A percentile compares a stretch with the other conserved stretches of the same genome.
phyloP scores from a whole-genome alignment of 2,797 vertebrate species.

The Odontamblyopus rebecca region DNA sequence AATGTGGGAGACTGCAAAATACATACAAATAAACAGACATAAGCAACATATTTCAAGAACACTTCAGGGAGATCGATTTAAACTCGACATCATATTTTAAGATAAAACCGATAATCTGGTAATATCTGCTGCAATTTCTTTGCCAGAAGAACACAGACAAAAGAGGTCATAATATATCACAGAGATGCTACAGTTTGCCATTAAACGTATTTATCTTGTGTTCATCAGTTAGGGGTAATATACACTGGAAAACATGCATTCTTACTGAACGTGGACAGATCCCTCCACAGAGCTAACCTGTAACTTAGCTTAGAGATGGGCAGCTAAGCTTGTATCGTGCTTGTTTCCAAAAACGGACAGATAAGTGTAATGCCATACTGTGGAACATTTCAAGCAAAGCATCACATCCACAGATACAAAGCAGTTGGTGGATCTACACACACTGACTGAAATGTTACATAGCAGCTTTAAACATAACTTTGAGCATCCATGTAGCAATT shows the following conservation, averaged over 20 bases:
- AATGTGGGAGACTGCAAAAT: slow-evolving; percentile 57
- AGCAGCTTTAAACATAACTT: neutral
- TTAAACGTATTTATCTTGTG: neutral
- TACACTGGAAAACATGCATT: neutral
- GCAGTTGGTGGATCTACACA: neutral
- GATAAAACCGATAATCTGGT: no score
- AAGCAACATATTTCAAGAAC: neutral
- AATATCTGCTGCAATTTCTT: neutral
- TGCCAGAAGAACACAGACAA: neutral
- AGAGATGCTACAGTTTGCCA: neutral
- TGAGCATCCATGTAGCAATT: neutral
- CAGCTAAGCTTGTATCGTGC: neutral
- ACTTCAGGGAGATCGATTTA: no score
- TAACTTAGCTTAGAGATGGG: no score
- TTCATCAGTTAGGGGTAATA: neutral
- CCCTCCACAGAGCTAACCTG: neutral
- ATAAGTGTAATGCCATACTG: neutral
- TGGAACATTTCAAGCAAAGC: neutral
- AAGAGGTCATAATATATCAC: neutral
- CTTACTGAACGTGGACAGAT: neutral
- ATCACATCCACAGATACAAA: neutral
- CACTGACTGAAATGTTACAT: neutral
- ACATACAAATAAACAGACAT: slow-evolving; percentile 4
- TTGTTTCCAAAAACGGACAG: neutral
- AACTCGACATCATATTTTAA: neutral